Percentiles rank a stretch among this genome's conserved stretches.
These are phyloP conservation scores for Spermophilus dauricus DNA, from an alignment of 2,113 vertebrate genomes.

Conservation along the genomic window DNA sequence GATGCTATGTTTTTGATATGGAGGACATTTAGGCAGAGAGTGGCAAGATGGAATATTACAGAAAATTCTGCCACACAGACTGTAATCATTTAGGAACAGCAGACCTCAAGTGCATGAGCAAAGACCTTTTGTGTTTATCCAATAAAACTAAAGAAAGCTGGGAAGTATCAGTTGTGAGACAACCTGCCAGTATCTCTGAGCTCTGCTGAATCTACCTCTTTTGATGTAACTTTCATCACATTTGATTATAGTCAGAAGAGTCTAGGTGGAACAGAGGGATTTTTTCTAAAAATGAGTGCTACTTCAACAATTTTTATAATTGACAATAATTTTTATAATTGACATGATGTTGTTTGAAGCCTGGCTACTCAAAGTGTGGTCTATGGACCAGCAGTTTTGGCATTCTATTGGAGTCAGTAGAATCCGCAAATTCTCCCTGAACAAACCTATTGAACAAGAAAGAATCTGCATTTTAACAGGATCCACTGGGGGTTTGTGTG, in stretches of 20 bases:
- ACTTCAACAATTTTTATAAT: neutral
- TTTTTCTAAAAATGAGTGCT: neutral
- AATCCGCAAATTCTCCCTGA: neutral
- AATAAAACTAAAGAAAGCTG: neutral
- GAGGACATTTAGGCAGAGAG: neutral
- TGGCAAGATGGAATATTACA: neutral
- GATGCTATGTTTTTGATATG: neutral
- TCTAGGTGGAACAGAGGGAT: neutral
- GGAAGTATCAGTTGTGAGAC: neutral
- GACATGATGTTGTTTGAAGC: neutral
- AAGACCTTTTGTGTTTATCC: neutral
- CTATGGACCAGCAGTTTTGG: neutral
- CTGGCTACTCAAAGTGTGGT: neutral
- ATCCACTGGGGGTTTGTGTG: neutral
- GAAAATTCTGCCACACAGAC: neutral
- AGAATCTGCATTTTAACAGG: neutral
- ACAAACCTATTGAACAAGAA: neutral
- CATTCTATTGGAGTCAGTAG: neutral
- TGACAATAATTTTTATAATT: neutral
- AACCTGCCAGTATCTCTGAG: neutral
- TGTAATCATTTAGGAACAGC: neutral
- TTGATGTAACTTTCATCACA: neutral
- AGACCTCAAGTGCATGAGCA: neutral
- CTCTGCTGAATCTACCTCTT: neutral
- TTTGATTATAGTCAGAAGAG: neutral